Evolutionary conservation across 2,888 invertebrate genomes (phyloP).

Genomic region (Rhopalosiphum nymphaeae): DNA sequence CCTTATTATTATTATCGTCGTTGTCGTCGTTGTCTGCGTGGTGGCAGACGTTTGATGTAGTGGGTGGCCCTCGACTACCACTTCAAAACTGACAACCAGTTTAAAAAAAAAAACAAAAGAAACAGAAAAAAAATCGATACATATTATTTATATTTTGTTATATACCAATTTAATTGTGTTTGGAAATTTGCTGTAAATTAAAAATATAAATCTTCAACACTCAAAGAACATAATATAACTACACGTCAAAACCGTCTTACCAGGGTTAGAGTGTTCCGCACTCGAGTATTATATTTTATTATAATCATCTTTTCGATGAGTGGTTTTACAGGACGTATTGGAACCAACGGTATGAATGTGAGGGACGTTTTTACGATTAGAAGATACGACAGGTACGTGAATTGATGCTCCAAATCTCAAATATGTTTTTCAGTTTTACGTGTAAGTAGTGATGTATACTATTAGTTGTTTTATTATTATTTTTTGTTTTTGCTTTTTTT

Average conservation of each 20-base stretch:
- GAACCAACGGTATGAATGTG: not conserved
- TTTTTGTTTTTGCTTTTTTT: not conserved
- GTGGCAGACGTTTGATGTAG: constrained; percentile 12
- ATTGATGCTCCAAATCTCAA: not conserved
- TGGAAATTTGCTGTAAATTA: not conserved
- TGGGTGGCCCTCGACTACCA: constrained; percentile 20
- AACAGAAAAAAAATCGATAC: not conserved
- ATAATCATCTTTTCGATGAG: not conserved
- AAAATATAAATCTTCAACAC: not conserved
- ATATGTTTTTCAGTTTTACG: not conserved
- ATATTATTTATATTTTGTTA: not conserved
- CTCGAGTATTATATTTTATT: constrained; percentile 24
- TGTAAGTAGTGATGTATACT: not conserved
- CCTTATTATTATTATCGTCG: not conserved
- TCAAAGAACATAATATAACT: not conserved
- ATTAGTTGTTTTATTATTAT: not conserved
- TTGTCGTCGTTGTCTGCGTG: not conserved
- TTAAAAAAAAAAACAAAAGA: not conserved
- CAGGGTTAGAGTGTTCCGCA: not conserved
- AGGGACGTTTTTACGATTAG: not conserved
- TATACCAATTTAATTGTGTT: not conserved
- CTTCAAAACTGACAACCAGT: constrained; percentile 22
- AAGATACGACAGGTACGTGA: not conserved
- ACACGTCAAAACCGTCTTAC: not conserved
- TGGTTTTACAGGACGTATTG: not conserved